phyloP scores from a whole-genome alignment of 30 jellyfish, hydroid and myxozoan genomes.

The Aurelia sp. region DNA sequence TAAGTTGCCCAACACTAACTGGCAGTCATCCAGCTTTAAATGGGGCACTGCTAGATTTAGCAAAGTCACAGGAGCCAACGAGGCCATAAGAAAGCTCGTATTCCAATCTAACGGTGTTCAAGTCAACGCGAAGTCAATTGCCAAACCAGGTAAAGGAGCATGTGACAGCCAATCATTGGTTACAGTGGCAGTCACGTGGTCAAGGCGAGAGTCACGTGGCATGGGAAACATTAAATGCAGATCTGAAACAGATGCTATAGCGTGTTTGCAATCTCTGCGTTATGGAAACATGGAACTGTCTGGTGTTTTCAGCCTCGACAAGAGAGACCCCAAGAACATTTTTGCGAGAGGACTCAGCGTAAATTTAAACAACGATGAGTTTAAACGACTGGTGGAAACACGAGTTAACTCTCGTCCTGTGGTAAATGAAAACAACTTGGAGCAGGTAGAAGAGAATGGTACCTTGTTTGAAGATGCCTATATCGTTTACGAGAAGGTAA shows the following conservation, averaged over 20 bases:
- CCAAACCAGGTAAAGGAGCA: too few species aligned
- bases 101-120: background rate
- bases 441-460: background rate
- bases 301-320: background rate
- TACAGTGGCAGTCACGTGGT: slow-evolving; percentile 34
- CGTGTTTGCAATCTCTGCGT: background rate
- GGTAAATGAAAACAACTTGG: slow-evolving; percentile 1
- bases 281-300: background rate
- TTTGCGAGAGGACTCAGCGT: background rate
- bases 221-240: slow-evolving; percentile 11
- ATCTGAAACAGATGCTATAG: background rate
- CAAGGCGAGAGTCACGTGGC: slow-evolving; percentile 29
- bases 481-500: background rate
- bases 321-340: slow-evolving; percentile 2
- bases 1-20: background rate
- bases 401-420: too few species aligned
- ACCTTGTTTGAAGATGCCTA: background rate
- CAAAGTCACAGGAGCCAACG: background rate
- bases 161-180: background rate
- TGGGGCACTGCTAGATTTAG: slow-evolving; percentile 7
- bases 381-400: background rate
- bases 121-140: background rate
- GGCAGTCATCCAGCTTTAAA: background rate
- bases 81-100: background rate
- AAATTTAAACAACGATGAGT: slow-evolving; percentile 13